A percentile compares a stretch with the other conserved stretches of the same genome.
Evolutionary conservation across 2,888 invertebrate genomes (phyloP).

Genomic region (Eremobia ochroleuca): DNA sequence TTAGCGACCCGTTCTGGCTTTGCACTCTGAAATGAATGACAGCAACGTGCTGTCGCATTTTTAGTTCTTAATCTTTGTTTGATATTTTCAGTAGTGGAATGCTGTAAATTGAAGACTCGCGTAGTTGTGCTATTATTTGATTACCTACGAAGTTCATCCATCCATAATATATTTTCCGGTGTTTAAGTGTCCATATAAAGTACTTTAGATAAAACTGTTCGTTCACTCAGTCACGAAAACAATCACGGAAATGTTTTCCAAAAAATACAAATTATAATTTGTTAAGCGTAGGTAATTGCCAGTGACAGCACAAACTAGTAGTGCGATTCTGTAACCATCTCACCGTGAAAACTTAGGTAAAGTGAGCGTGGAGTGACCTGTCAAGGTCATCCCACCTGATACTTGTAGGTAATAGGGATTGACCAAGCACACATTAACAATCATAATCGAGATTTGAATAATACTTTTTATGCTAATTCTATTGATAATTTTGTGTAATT

Average conservation of each 20-base stretch:
- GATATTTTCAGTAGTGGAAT: slow-evolving; percentile 14
- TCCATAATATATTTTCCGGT: neutral
- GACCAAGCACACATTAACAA: too few relatives aligned
- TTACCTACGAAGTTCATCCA: too few relatives aligned
- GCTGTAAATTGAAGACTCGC: neutral
- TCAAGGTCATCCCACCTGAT: too few relatives aligned
- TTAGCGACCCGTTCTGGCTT: slow-evolving; percentile 19
- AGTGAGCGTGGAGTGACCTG: too few relatives aligned
- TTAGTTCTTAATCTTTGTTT: neutral
- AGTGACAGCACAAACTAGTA: slow-evolving; percentile 5
- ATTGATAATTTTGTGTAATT: too few relatives aligned
- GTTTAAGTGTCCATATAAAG: neutral
- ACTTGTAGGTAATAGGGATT: too few relatives aligned
- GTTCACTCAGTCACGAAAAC: neutral
- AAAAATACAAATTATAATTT: neutral
- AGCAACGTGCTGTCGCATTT: neutral
- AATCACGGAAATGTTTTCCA: too few relatives aligned
- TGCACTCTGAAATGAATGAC: slow-evolving; percentile 47
- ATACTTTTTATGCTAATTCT: too few relatives aligned
- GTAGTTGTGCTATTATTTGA: neutral
- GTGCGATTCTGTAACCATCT: too few relatives aligned
- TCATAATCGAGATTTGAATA: too few relatives aligned
- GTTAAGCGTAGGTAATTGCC: slow-evolving; percentile 12
- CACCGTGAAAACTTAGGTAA: too few relatives aligned
- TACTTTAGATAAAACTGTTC: neutral